Evolutionary conservation across 2,797 vertebrate genomes (phyloP), one percentile per base, ranked within the genome.

Genomic region (Decapterus maruadsi): DNA sequence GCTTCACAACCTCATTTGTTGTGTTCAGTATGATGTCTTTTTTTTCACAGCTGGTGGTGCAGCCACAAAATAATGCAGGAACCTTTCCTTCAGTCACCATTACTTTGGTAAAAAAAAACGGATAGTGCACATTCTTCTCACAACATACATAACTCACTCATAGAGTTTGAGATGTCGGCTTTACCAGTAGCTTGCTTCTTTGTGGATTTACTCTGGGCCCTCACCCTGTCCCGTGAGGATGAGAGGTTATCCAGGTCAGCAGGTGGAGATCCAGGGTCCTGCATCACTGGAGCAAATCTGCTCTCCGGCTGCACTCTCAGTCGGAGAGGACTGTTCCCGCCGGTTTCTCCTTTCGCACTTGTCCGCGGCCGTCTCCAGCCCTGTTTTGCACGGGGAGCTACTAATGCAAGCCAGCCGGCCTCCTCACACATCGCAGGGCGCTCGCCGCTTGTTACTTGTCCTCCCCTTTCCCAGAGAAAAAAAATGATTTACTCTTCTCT

Each of bases 401-500:
- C 12, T 26, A 26, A 26, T 53, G 42, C 46, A 77, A 57, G 48
- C 61, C 65, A 70, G 75, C 46, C 46, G 40, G 66, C 66, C 22
- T 29, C 31, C 9, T 48, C 36, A 20, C 72, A 83, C 68, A 79
- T 67, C 77, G 71, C 50, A 50, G 31, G 55, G 61, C 16, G 16
- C 66, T 20, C 56, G 31, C 34, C 48, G 11, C 20, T 67, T 72
- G 53, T 73, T 72, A 75, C 67, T 61, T 16, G 26, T 61, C 31
- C 64, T 56, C 36, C 77, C 4, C 45, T 75, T 67, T 78, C 65
- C 55, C 13, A n/a, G 50, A 62, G 58, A 82, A 68, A 8, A 53
- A 82, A 68, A 8, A 54, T 61, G 14, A 83, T 82, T 85, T 79
- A 62, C 76, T 72, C 34, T 66, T 58, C 43, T 54, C 58, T 62